These are phyloP conservation scores for Ephialtes manifestator DNA, from an alignment of 2,888 invertebrate genomes.

Conservation along the genomic window DNA sequence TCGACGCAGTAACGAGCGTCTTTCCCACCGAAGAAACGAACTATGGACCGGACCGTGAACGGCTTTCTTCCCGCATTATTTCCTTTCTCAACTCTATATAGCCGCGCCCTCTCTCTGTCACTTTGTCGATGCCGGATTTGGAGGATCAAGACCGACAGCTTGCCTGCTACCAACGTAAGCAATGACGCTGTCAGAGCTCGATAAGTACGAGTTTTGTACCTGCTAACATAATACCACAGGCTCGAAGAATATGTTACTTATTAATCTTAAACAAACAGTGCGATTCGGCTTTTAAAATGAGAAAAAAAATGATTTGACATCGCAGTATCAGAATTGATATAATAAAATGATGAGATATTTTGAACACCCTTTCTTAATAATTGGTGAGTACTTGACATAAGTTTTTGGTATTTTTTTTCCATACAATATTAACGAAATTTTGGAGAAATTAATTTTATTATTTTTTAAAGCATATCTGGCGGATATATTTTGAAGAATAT, in stretches of 20 bases:
- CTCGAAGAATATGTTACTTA: background rate
- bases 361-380: too few relatives aligned
- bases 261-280: slow-evolving; percentile 10
- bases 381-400: too few relatives aligned
- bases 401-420: too few relatives aligned
- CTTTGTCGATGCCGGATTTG: slow-evolving; percentile 31
- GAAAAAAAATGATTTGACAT: background rate
- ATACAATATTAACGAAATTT: too few relatives aligned
- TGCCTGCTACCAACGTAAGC: slow-evolving; percentile 7
- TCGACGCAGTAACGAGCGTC: slow-evolving; percentile 41
- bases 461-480: too few relatives aligned
- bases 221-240: slow-evolving; percentile 17
- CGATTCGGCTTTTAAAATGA: background rate
- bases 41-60: slow-evolving; percentile 18
- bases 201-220: slow-evolving; percentile 15
- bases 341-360: too few relatives aligned
- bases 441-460: too few relatives aligned
- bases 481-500: too few relatives aligned
- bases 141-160: slow-evolving; percentile 28
- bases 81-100: slow-evolving; percentile 16
- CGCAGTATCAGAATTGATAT: background rate
- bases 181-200: slow-evolving; percentile 11
- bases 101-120: background rate
- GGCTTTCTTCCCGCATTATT: slow-evolving; percentile 29
- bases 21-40: slow-evolving; percentile 55